Percentiles rank a stretch among this genome's conserved stretches.
Evolutionary conservation across 2,888 invertebrate species (phyloP).

Genomic region (Epinotia bilunana): DNA sequence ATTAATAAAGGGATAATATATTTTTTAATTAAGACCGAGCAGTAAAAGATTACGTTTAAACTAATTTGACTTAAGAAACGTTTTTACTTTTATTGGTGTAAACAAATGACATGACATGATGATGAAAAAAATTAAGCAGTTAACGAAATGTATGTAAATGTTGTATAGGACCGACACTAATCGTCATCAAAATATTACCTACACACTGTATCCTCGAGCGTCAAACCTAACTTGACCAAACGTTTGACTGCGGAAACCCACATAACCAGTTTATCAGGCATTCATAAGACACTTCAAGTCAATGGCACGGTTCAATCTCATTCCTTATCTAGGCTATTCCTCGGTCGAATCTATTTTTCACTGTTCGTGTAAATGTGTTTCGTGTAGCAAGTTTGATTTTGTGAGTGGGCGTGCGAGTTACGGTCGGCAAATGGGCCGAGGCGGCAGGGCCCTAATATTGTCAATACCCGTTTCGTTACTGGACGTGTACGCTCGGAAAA

Average conservation of each 20-base stretch:
- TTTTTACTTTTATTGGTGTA: too few species aligned
- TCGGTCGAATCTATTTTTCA: background rate
- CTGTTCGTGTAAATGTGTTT: conserved; percentile 5
- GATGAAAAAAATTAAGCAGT: too few species aligned
- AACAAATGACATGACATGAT: too few species aligned
- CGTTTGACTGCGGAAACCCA: background rate
- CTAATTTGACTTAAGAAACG: too few species aligned
- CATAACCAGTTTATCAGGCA: background rate
- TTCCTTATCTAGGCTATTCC: conserved; percentile 9
- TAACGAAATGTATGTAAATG: too few species aligned
- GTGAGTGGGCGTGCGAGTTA: conserved; percentile 27
- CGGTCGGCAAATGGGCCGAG: conserved; percentile 6
- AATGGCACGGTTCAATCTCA: conserved; percentile 1
- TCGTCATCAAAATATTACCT: too few species aligned
- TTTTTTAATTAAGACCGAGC: too few species aligned
- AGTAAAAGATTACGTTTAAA: too few species aligned
- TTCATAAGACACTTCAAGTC: conserved; percentile 4
- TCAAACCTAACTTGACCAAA: background rate
- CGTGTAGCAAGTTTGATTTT: conserved; percentile 4
- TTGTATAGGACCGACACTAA: too few species aligned
- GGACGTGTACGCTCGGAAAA: background rate
- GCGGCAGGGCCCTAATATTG: conserved; percentile 20
- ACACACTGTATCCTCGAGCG: too few species aligned
- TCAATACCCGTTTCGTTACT: conserved; percentile 15
- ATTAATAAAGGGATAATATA: too few species aligned